phyloP scores from a whole-genome alignment of 2,888 invertebrate species.

The Drosophila fungiperda region DNA sequence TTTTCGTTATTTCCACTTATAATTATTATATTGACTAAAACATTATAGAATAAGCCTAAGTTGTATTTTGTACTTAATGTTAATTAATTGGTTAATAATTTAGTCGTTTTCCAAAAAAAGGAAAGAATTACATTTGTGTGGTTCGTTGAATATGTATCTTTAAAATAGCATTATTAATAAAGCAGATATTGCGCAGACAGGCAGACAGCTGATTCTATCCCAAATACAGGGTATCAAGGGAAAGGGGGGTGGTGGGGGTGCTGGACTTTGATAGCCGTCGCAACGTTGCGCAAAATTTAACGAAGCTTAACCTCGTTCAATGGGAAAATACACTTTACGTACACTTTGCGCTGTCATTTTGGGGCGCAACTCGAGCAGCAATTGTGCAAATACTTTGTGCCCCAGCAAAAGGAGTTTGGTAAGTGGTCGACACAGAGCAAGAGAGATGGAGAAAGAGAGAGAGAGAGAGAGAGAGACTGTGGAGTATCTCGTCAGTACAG shows the following conservation, averaged over 20 bases:
- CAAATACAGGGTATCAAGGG: not conserved
- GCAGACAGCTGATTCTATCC: no score
- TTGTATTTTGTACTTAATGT: not conserved
- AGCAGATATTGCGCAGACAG: not conserved
- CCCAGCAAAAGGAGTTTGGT: conserved; percentile 36
- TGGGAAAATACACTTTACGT: conserved; percentile 77
- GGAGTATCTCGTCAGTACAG: no score
- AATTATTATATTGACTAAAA: not conserved
- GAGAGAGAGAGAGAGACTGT: no score
- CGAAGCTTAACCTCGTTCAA: conserved; percentile 82
- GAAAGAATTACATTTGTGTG: not conserved
- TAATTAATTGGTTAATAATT: not conserved
- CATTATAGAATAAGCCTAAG: not conserved
- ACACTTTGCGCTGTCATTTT: conserved; percentile 81
- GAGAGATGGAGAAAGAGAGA: no score
- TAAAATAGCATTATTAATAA: not conserved
- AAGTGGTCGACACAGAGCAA: conserved; percentile 30
- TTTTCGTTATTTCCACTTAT: not conserved
- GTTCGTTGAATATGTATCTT: not conserved
- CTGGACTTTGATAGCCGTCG: conserved; percentile 4
- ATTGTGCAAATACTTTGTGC: conserved; percentile 80
- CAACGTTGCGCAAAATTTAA: conserved; percentile 72
- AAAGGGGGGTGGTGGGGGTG: not conserved
- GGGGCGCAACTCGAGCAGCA: conserved; percentile 74
- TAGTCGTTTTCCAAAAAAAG: not conserved